Evolutionary conservation across 2,888 invertebrate genomes (phyloP).

Genomic region (Teleiodes luculella): DNA sequence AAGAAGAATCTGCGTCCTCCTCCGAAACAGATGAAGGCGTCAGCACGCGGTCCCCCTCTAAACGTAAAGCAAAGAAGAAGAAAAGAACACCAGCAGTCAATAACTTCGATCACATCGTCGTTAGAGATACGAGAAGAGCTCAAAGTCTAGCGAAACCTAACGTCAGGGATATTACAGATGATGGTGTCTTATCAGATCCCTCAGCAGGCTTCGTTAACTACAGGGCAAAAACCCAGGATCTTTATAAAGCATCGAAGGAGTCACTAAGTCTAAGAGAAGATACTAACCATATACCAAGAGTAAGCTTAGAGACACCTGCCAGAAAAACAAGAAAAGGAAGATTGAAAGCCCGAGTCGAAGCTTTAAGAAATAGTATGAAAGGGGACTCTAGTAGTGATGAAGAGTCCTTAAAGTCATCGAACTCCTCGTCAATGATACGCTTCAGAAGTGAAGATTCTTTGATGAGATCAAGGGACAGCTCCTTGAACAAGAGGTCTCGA

Average conservation of each 20-base stretch:
- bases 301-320: conserved; percentile 70
- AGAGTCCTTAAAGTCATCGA: conserved; percentile 82
- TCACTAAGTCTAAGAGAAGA: conserved; percentile 61
- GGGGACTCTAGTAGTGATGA: conserved; percentile 85
- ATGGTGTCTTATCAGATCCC: conserved; percentile 79
- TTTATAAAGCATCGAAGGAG: conserved; percentile 59
- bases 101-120: conserved; percentile 83
- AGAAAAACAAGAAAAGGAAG: conserved; percentile 78
- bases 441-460: conserved; percentile 85
- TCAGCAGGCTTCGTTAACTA: conserved; percentile 72
- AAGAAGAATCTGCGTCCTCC: conserved; percentile 79
- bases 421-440: conserved; percentile 81
- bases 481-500: conserved; percentile 81
- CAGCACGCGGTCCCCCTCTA: conserved; percentile 60
- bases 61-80: conserved; percentile 73
- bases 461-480: conserved; percentile 78
- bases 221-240: conserved; percentile 56
- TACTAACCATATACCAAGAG: conserved; percentile 60
- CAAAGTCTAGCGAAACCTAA: conserved; percentile 69
- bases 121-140: conserved; percentile 72
- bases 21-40: conserved; percentile 72
- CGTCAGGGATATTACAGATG: conserved; percentile 60
- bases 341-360: conserved; percentile 83
- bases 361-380: conserved; percentile 80
- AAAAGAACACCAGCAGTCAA: conserved; percentile 73